A percentile compares a stretch with the other conserved stretches of the same genome.
Evolutionary conservation across 2,797 vertebrate species (phyloP).

Genomic region (Decapterus maruadsi): DNA sequence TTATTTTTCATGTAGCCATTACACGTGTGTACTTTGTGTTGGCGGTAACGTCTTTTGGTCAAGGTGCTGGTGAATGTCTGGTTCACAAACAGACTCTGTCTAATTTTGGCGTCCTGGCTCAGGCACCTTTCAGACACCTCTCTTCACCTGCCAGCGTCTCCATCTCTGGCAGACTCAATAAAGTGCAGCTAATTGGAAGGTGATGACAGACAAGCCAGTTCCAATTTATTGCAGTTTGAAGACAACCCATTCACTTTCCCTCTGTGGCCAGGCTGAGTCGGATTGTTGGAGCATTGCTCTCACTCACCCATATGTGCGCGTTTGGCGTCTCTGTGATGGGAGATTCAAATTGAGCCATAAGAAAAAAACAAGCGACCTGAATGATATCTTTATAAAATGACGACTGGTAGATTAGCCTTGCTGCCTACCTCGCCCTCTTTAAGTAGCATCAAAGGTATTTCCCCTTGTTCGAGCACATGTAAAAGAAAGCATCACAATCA

Average conservation of each 20-base stretch:
- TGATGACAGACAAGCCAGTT: conserved; percentile 84
- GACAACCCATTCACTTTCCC: conserved; percentile 75
- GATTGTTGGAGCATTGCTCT: conserved; percentile 47
- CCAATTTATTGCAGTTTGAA: conserved; percentile 81
- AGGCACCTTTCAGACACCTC: conserved; percentile 82
- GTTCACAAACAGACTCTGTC: conserved; percentile 71
- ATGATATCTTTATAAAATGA: conserved; percentile 39
- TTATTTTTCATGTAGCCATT: conserved; percentile 7
- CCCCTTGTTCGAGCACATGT: conserved; percentile 22
- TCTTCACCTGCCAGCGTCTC: conserved; percentile 82
- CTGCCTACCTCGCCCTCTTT: conserved; percentile 24
- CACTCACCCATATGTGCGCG: conserved; percentile 35
- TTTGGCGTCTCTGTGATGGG: conserved; percentile 58
- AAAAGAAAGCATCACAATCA: conserved; percentile 16
- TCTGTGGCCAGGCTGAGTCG: conserved; percentile 66
- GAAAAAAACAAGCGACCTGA: conserved; percentile 40
- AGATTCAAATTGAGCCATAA: conserved; percentile 38
- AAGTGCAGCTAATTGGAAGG: conserved; percentile 87
- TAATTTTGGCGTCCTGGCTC: conserved; percentile 64
- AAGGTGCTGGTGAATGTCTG: conserved; percentile 56
- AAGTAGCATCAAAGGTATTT: conserved; percentile 42
- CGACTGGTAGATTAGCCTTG: conserved; percentile 18
- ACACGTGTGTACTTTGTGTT: conserved; percentile 27
- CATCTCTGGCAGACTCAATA: conserved; percentile 85
- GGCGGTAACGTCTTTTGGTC: conserved; percentile 35